A percentile compares a stretch with the other conserved stretches of the same genome.
Conservation (phyloP, 2,797 vertebrate genomes). For the Coregonus ussuriensis region DNA sequence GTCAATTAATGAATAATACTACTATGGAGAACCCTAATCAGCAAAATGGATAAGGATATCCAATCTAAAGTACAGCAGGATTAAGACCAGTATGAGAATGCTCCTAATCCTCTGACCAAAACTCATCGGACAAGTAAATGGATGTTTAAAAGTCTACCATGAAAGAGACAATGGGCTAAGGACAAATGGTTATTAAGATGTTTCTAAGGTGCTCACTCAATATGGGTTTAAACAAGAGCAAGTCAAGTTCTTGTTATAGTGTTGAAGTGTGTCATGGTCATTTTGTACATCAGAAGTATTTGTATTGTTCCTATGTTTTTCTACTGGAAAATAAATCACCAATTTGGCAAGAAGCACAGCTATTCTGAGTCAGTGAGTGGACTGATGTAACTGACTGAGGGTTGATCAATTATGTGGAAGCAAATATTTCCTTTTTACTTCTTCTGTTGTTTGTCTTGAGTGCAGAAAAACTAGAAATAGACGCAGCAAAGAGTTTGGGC, state of each 20-base stretch:
- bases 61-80: not conserved
- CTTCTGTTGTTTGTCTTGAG: not conserved
- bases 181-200: not conserved
- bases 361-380: not conserved
- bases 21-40: not conserved
- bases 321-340: conserved; percentile 3
- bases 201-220: not conserved
- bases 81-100: not conserved
- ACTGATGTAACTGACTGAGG: not conserved
- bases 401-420: not conserved
- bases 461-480: not conserved
- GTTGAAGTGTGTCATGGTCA: not conserved
- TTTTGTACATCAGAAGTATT: not conserved
- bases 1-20: too few relatives aligned
- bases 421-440: not conserved
- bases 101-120: not conserved
- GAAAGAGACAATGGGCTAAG: not conserved
- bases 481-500: not conserved
- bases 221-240: not conserved
- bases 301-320: conserved; percentile 6
- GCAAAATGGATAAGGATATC: not conserved
- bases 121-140: not conserved
- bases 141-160: not conserved
- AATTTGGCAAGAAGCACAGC: not conserved
- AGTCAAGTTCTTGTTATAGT: not conserved